These are phyloP conservation scores for Ethmia dodecea DNA, from an alignment of 2,888 invertebrate species.

Conservation along the genomic window DNA sequence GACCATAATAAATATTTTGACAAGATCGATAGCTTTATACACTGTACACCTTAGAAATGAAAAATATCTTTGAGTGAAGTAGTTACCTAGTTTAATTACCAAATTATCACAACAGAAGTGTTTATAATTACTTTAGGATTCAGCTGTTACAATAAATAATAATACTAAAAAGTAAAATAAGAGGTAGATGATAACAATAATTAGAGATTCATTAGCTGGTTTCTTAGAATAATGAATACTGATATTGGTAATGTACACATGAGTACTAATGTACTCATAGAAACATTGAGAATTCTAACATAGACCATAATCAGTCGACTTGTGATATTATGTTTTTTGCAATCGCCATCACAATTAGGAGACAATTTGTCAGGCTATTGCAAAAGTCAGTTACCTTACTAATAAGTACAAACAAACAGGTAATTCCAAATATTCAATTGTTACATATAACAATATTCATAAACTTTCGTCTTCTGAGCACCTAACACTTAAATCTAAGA, in stretches of 20 bases:
- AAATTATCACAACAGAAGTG: slow-evolving; percentile 63
- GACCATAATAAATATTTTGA: slow-evolving; percentile 69
- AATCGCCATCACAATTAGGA: no score
- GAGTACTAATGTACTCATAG: no score
- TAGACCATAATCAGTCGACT: no score
- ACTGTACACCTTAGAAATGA: slow-evolving; percentile 39
- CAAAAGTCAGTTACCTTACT: slow-evolving; percentile 7
- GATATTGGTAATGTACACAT: slow-evolving; percentile 54
- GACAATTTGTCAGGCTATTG: no score
- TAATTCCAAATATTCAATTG: slow-evolving; percentile 15
- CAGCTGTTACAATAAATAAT: slow-evolving; percentile 57
- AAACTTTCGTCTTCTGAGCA: slow-evolving; percentile 51
- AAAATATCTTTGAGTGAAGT: slow-evolving; percentile 24
- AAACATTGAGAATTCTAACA: no score
- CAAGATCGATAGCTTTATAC: slow-evolving; percentile 72
- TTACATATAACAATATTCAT: slow-evolving; percentile 35
- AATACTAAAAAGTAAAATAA: slow-evolving; percentile 59
- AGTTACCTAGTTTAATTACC: slow-evolving; percentile 25
- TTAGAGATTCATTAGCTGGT: slow-evolving; percentile 57
- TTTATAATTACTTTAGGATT: slow-evolving; percentile 40
- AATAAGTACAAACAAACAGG: slow-evolving; percentile 20
- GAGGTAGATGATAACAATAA: slow-evolving; percentile 70
- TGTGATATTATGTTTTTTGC: no score
- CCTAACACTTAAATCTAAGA: slow-evolving; percentile 66
- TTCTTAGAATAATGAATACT: slow-evolving; percentile 64